Percentiles rank a stretch among this genome's conserved stretches.
These are phyloP conservation scores for Notoglanidium macrostoma DNA, from an alignment of 2,797 vertebrate species.

Conservation along the genomic window DNA sequence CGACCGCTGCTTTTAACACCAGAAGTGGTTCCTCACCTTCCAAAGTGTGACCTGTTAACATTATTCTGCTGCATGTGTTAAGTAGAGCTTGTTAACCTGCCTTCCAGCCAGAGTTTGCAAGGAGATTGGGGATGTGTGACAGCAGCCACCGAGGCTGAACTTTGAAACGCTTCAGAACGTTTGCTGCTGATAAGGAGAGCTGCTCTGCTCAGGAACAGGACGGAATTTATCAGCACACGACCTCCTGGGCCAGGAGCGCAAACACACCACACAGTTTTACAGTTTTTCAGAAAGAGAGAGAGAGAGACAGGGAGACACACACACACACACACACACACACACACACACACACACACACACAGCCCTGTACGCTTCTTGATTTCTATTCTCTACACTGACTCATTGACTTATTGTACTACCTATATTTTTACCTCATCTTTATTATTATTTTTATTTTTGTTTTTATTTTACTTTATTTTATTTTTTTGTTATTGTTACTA, in stretches of 20 bases:
- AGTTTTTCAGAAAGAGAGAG: neutral
- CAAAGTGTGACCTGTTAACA: neutral
- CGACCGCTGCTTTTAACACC: too few relatives aligned
- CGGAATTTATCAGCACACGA: constrained; percentile 3
- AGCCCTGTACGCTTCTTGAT: too few relatives aligned
- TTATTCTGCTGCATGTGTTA: neutral
- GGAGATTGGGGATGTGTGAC: constrained; percentile 1
- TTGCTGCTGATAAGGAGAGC: constrained; percentile 27
- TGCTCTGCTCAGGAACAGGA: neutral
- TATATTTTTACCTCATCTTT: too few relatives aligned
- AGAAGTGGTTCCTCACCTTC: too few relatives aligned
- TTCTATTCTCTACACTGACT: too few relatives aligned
- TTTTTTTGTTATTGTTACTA: too few relatives aligned
- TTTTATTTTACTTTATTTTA: too few relatives aligned
- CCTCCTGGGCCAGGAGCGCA: neutral
- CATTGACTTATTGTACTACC: too few relatives aligned
- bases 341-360: too few relatives aligned
- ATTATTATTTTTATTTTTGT: too few relatives aligned
- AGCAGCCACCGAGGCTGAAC: constrained; percentile 17
- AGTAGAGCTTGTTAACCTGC: neutral
- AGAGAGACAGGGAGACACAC: too few relatives aligned
- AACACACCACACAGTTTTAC: neutral
- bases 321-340: too few relatives aligned
- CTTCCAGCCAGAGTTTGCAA: neutral
- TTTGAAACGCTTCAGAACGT: constrained; percentile 22